Conservation (phyloP, 2,113 vertebrate species). For the Mustela lutreola region DNA sequence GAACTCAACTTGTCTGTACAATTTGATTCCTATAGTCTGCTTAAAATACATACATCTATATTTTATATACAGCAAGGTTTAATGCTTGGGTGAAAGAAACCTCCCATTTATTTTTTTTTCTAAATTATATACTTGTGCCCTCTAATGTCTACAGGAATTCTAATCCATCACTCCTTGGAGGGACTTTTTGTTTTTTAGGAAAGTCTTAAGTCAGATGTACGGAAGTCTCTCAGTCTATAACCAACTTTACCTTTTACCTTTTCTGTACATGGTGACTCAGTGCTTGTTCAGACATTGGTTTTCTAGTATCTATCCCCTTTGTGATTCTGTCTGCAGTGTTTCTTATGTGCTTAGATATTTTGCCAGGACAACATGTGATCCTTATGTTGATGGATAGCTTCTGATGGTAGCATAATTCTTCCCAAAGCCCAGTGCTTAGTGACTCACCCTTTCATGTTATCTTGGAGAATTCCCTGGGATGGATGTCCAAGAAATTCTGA, state of each 20-base stretch:
- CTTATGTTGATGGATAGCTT: not conserved
- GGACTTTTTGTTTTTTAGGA: not conserved
- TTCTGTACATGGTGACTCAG: not conserved
- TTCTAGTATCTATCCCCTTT: not conserved
- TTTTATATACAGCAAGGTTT: not conserved
- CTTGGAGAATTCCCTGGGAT: not conserved
- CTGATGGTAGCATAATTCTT: not conserved
- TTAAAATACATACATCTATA: not conserved
- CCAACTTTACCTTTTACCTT: not conserved
- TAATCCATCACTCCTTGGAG: not conserved
- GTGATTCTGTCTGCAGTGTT: not conserved
- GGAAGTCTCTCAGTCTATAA: not conserved
- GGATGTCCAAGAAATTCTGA: not conserved
- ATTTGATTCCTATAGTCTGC: not conserved
- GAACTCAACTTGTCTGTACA: not conserved
- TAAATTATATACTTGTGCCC: not conserved
- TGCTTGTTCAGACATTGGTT: not conserved
- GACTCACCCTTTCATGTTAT: not conserved
- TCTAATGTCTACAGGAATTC: not conserved
- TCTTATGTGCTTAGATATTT: not conserved
- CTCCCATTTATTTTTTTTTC: constrained; percentile 5
- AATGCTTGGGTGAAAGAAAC: not conserved
- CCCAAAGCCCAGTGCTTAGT: not conserved
- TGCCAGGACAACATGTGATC: not conserved
- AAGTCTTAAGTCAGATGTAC: not conserved